These are phyloP conservation scores for Lagodon rhomboides DNA, from an alignment of 2,797 vertebrate species.

Conservation along the genomic window DNA sequence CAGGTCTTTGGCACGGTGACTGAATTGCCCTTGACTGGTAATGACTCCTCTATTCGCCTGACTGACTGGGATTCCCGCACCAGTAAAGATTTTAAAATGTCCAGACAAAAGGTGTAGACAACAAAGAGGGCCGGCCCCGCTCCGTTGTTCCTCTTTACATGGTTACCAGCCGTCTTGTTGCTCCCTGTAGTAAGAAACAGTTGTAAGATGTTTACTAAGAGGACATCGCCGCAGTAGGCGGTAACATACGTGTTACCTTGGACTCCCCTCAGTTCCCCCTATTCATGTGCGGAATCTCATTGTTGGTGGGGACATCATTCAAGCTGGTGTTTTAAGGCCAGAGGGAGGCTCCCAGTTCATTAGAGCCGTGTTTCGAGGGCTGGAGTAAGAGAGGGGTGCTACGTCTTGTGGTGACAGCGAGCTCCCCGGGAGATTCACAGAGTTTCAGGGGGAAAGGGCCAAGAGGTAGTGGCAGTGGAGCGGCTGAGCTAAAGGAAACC, in stretches of 20 bases:
- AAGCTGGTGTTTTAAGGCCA: constrained; percentile 84
- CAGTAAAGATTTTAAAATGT: constrained; percentile 83
- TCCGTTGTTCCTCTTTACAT: constrained; percentile 71
- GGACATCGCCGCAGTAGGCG: constrained; percentile 66
- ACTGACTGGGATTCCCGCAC: constrained; percentile 82
- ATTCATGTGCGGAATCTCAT: constrained; percentile 86
- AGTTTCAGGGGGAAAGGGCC: constrained; percentile 32
- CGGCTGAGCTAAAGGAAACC: constrained; percentile 41
- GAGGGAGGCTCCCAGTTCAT: constrained; percentile 82
- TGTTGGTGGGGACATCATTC: constrained; percentile 83
- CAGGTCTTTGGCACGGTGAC: constrained; percentile 46
- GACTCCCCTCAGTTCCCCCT: constrained; percentile 78
- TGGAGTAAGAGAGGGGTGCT: constrained; percentile 58
- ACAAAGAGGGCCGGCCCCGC: constrained; percentile 72
- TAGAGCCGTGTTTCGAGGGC: constrained; percentile 75
- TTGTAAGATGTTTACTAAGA: constrained; percentile 82
- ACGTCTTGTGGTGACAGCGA: constrained; percentile 77
- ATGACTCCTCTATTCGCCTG: constrained; percentile 68
- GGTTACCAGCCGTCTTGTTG: constrained; percentile 77
- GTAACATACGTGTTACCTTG: constrained; percentile 79
- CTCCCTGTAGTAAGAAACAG: constrained; percentile 65
- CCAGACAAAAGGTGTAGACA: constrained; percentile 79
- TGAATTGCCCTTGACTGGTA: constrained; percentile 81
- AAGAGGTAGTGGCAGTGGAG: constrained; percentile 37
- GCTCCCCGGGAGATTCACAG: constrained; percentile 67